Percentiles rank a stretch among this genome's conserved stretches.
Evolutionary conservation across 1,140 invertebrate species (phyloP).

Genomic region (Bombus vancouverensis): DNA sequence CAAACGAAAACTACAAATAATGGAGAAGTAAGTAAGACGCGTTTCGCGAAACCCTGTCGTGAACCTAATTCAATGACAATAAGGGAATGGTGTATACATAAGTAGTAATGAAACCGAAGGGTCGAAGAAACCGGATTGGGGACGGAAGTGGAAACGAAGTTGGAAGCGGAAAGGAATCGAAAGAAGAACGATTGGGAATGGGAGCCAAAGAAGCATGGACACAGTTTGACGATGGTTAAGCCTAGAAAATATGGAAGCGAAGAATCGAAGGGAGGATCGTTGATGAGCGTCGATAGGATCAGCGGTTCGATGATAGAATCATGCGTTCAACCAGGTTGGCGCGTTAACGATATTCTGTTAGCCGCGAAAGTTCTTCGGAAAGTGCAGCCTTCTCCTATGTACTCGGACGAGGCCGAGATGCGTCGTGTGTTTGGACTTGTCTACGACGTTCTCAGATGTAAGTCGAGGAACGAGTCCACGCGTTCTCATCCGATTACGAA

Average conservation of each 20-base stretch:
- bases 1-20: neutral
- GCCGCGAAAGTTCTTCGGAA: slow-evolving; percentile 70
- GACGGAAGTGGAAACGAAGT: neutral
- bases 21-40: slow-evolving; percentile 11
- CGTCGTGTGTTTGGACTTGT: slow-evolving; percentile 88
- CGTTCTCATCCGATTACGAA: neutral
- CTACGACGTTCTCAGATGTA: slow-evolving; percentile 91
- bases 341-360: slow-evolving; percentile 70
- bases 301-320: slow-evolving; percentile 67
- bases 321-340: slow-evolving; percentile 74
- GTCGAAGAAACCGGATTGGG: neutral
- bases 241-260: slow-evolving; percentile 36
- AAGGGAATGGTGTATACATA: neutral
- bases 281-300: slow-evolving; percentile 18
- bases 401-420: slow-evolving; percentile 89
- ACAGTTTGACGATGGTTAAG: slow-evolving; percentile 40
- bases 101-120: slow-evolving; percentile 12
- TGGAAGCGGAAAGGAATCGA: neutral
- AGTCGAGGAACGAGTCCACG: slow-evolving; percentile 64
- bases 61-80: neutral
- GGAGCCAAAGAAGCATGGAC: slow-evolving; percentile 62
- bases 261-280: slow-evolving; percentile 22
- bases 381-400: slow-evolving; percentile 44
- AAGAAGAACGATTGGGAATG: slow-evolving; percentile 69
- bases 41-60: neutral